Conservation (phyloP, 2,113 vertebrate species). For the Riparia riparia region DNA sequence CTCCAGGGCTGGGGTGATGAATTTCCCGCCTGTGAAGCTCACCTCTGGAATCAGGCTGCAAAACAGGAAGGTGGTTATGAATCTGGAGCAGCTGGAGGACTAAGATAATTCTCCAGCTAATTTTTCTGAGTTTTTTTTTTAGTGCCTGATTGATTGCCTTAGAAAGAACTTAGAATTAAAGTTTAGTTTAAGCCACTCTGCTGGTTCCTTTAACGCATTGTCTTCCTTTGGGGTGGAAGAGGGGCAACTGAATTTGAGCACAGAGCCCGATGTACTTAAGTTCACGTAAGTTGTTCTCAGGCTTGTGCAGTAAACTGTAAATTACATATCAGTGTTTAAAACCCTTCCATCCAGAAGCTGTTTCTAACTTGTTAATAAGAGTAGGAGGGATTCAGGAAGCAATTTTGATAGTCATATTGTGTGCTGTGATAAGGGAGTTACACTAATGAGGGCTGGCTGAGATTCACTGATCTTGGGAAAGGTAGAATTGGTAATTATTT, state of each 20-base stretch:
- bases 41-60: background rate
- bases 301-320: background rate
- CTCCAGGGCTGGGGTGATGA: background rate
- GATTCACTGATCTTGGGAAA: background rate
- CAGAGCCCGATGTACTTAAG: background rate
- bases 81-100: conserved; percentile 2
- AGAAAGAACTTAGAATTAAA: background rate
- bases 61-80: background rate
- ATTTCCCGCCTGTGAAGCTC: background rate
- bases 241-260: background rate
- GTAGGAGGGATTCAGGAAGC: background rate
- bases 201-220: background rate
- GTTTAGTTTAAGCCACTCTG: background rate
- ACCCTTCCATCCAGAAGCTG: background rate
- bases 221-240: background rate
- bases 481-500: background rate
- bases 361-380: background rate
- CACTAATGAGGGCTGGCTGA: background rate
- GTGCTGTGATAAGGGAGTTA: background rate
- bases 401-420: background rate
- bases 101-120: background rate
- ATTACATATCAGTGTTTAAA: background rate
- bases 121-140: background rate
- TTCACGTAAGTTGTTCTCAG: background rate
- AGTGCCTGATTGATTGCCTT: background rate